Conservation (phyloP, 2,797 vertebrate genomes). For the Ptychobarbus kaznakovi region DNA sequence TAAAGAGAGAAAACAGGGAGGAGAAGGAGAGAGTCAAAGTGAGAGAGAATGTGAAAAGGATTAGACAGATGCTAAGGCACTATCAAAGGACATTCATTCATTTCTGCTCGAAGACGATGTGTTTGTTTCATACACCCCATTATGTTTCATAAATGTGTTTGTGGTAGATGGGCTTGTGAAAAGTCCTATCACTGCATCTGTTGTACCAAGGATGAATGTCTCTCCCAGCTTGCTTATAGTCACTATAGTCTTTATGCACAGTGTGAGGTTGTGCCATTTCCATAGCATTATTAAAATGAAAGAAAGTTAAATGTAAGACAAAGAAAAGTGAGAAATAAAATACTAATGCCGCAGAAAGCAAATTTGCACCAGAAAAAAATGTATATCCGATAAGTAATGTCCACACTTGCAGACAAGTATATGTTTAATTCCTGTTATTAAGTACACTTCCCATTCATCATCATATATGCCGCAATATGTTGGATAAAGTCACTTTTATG, state of each 20-base stretch:
- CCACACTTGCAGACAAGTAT: not conserved
- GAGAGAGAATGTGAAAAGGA: not conserved
- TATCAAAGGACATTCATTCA: not conserved
- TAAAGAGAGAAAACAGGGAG: not conserved
- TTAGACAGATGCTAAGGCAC: not conserved
- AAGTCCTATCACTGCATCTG: not conserved
- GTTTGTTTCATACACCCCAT: not conserved
- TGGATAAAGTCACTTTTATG: not conserved
- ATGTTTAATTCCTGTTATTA: not conserved
- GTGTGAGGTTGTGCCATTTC: not conserved
- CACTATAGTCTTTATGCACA: not conserved
- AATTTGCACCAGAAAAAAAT: not conserved
- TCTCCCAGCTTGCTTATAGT: not conserved
- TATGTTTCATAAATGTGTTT: constrained; percentile 8
- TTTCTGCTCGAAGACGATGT: not conserved
- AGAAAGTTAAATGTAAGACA: not conserved
- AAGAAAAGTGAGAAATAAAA: not conserved
- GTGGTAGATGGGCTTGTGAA: not conserved
- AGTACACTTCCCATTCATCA: not conserved
- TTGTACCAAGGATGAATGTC: not conserved
- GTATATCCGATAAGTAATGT: not conserved
- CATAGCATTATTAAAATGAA: not conserved
- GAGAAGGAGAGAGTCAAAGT: not conserved
- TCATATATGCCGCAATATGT: not conserved
- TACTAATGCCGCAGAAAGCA: not conserved